Conservation (phyloP, 1,140 invertebrate genomes). For the Marisa cornuarietis region DNA sequence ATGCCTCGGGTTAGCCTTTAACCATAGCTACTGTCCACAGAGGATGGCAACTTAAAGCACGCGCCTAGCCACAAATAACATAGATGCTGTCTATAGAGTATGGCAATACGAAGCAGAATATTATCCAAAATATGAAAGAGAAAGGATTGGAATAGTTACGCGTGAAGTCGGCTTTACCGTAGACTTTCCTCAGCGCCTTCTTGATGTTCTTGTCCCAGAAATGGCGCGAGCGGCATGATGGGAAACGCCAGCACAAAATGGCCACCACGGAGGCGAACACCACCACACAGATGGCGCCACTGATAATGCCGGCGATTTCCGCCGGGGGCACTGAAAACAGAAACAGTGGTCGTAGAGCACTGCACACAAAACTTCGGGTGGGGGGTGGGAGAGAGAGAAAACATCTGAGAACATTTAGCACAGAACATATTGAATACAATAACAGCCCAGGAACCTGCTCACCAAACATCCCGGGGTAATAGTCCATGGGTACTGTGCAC, state of each 20-base stretch:
- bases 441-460: too few species aligned
- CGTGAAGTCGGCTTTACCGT: slow-evolving; percentile 42
- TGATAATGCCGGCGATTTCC: slow-evolving; percentile 47
- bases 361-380: background rate
- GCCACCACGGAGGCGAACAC: slow-evolving; percentile 42
- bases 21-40: too few species aligned
- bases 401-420: background rate
- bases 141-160: slow-evolving; percentile 5
- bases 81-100: too few species aligned
- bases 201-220: slow-evolving; percentile 55
- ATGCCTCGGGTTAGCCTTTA: too few species aligned
- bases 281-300: slow-evolving; percentile 42
- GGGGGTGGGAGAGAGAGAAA: too few species aligned
- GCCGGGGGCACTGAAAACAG: slow-evolving; percentile 43
- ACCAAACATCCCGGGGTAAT: too few species aligned
- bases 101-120: too few species aligned
- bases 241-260: slow-evolving; percentile 47
- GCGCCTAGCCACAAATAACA: too few species aligned
- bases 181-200: slow-evolving; percentile 44
- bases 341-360: background rate
- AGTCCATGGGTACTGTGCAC: too few species aligned
- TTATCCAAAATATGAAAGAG: background rate
- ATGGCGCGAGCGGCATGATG: slow-evolving; percentile 42
- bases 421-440: background rate
- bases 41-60: too few species aligned